Evolutionary conservation across 2,888 invertebrate genomes (phyloP).

Genomic region (Phorcus lineatus): DNA sequence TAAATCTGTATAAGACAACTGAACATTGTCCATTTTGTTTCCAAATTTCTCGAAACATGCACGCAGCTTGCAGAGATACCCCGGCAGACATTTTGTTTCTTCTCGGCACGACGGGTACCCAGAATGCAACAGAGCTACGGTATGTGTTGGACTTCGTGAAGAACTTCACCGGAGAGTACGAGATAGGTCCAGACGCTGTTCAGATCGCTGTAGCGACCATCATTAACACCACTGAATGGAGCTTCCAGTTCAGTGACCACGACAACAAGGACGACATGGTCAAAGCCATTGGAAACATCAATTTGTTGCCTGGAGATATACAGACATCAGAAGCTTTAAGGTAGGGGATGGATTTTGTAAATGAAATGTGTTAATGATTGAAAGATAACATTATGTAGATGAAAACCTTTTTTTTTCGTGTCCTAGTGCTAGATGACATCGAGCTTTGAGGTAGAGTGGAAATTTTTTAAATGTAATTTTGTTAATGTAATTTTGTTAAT

Average conservation of each 20-base stretch:
- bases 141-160: constrained; percentile 51
- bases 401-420: too few species aligned
- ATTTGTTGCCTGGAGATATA: constrained; percentile 3
- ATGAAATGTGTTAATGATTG: too few species aligned
- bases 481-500: too few species aligned
- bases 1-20: too few species aligned
- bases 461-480: too few species aligned
- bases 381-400: too few species aligned
- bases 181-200: constrained; percentile 41
- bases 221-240: neutral
- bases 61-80: neutral
- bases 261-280: neutral
- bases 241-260: constrained; percentile 10
- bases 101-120: constrained; percentile 50
- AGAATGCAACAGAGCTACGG: constrained; percentile 42
- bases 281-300: neutral
- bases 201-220: constrained; percentile 21
- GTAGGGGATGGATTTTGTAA: neutral
- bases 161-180: constrained; percentile 40
- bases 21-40: too few species aligned
- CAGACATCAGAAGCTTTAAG: neutral
- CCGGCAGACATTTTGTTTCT: constrained; percentile 28
- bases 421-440: too few species aligned
- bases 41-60: too few species aligned
- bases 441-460: too few species aligned